Base-by-base conservation (phyloP, 2,113 vertebrate species). In the Menidia beryllina region DNA sequence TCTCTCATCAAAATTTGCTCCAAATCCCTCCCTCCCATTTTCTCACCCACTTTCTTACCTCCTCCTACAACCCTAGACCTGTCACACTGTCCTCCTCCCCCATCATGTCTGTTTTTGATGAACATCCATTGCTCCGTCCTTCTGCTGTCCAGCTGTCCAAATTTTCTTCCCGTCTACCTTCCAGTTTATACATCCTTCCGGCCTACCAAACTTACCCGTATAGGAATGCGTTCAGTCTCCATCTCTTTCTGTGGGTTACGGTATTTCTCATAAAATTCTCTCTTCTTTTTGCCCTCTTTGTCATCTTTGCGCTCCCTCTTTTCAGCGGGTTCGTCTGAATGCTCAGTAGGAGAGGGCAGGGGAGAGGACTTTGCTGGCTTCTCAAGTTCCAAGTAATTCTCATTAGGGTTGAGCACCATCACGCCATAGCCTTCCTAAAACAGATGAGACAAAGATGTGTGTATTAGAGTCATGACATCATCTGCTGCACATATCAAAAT, bases 301-400 rank as follows among this genome's bases (percentile, higher is more conserved):
- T 94, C 95, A 24, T 98, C 96, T 89, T 94, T 98, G 78, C 95
- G 96, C 85, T 98, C 97, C 47, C 95, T 94, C 91, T 98, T 99
- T 89, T 98, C 97, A 30, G 95, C 96, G 24, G 97, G 97, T 91
- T 99, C 97, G 73, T 96, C 97, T 15, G 90, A 91, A 68, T 90
- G 89, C 81, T 98, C 96, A 17, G 94, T 93, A 38, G 94, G 93
- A 69, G 95, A 93, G 38, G 75, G 87, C 26, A 93, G 91, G 55
- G 92, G 76, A 34, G 77, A 77, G 27, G 63, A 84, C 67, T 85
- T 90, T 77, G 93, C 93, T 25, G 92, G 92, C 90, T 96, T 97
- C 91, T 98, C 97, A 84, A 98, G 92, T 93, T 98, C 96, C 88
- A 97, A 94, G 91, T 95, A 97, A 94, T 99, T 99, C 94, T 98